Conservation (phyloP, 30 jellyfish, hydroid and myxozoan genomes). For the Aurelia coerulea region DNA sequence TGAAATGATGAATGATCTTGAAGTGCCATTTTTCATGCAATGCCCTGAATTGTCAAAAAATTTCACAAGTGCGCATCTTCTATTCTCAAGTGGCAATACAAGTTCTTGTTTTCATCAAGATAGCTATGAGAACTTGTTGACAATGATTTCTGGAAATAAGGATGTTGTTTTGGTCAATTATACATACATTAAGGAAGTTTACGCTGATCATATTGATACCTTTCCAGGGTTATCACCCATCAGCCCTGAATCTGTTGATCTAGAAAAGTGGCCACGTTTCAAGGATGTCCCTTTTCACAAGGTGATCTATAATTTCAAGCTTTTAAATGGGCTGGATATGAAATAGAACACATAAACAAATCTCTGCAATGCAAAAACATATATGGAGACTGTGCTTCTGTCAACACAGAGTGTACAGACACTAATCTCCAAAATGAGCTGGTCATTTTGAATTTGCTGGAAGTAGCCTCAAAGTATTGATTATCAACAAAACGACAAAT, state of each 20-base stretch:
- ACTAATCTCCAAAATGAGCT: too few species aligned
- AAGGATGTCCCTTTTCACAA: conserved; percentile 82
- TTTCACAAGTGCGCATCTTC: conserved; percentile 87
- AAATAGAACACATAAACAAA: too few species aligned
- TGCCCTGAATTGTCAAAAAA: conserved; percentile 80
- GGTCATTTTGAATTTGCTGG: too few species aligned
- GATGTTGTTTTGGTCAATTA: conserved; percentile 61
- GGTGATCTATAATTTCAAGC: conserved; percentile 31
- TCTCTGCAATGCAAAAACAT: too few species aligned
- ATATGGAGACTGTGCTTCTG: too few species aligned
- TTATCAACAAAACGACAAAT: too few species aligned
- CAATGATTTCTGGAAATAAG: conserved; percentile 82
- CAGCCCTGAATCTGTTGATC: conserved; percentile 89
- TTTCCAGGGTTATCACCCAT: conserved; percentile 96
- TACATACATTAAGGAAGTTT: conserved; percentile 64
- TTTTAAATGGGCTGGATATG: too few species aligned
- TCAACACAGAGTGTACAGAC: too few species aligned
- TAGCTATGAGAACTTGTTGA: conserved; percentile 90
- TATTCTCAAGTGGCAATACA: conserved; percentile 93
- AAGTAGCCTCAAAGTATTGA: too few species aligned
- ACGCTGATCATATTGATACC: conserved; percentile 64
- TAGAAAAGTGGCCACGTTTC: conserved; percentile 81
- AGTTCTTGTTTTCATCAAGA: conserved; percentile 93
- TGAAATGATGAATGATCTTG: conserved; percentile 81
- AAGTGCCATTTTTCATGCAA: conserved; percentile 91